phyloP scores from a whole-genome alignment of 2,888 invertebrate species.

The Drosophila colorata region DNA sequence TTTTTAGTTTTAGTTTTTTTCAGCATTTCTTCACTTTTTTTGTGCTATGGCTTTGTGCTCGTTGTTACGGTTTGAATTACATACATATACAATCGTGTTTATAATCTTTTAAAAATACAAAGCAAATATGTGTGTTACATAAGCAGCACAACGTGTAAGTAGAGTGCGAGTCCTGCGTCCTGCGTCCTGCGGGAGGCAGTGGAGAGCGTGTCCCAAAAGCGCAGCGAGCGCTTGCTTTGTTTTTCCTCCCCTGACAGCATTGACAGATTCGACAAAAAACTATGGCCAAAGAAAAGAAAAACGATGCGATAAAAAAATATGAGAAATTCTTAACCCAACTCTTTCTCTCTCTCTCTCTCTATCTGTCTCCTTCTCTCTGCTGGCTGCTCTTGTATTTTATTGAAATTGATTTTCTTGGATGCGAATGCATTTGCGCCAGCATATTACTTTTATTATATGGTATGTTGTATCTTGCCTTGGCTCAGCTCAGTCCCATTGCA shows the following conservation, averaged over 20 bases:
- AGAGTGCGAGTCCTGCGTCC: constrained; percentile 15
- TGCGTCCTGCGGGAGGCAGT: background rate
- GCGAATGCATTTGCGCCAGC: constrained; percentile 77
- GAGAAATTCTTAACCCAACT: constrained; percentile 37
- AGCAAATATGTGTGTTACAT: constrained; percentile 68
- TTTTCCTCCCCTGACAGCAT: constrained; percentile 73
- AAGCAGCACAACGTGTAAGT: constrained; percentile 30
- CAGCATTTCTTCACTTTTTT: background rate
- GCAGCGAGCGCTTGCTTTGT: constrained; percentile 64
- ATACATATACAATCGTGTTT: constrained; percentile 50
- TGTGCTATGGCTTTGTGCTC: constrained; percentile 27
- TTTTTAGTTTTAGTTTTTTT: background rate
- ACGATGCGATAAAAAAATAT: constrained; percentile 53
- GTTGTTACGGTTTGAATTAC: constrained; percentile 55
- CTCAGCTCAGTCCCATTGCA: constrained; percentile 42
- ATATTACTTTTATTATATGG: constrained; percentile 80
- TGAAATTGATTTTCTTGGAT: constrained; percentile 79
- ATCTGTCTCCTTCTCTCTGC: constrained; percentile 9
- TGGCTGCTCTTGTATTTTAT: constrained; percentile 71
- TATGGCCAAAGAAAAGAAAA: constrained; percentile 55
- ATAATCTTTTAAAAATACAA: constrained; percentile 79
- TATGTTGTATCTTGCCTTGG: constrained; percentile 46
- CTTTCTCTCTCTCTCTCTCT: background rate
- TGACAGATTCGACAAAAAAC: constrained; percentile 81
- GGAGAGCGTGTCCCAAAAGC: constrained; percentile 63